Base-by-base conservation (phyloP, 2,888 invertebrate genomes). In the Buathra laborator region DNA sequence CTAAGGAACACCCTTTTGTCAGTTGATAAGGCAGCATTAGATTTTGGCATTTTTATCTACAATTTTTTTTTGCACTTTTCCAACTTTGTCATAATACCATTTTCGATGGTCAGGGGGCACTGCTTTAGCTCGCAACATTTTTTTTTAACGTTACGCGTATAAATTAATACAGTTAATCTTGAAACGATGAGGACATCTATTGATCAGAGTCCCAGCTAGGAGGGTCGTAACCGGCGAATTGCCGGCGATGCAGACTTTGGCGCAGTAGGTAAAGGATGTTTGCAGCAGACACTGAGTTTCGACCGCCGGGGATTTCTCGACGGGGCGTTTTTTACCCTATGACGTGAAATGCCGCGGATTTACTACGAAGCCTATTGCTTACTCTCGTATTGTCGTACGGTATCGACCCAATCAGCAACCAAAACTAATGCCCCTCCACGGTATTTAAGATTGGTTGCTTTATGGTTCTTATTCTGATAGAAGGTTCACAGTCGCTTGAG, bases 21-120 rank as follows among this genome's bases (percentile, higher is more conserved):
- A 19, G 84, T 72, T 48, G 84, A 77, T 84, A 83, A 79, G 16
- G 75, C 75, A 83, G 83, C 7, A 10, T 29, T 6, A 24, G 3
- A 5, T 19, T 62, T 9, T 2, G 2, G 12, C 0, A 19, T 68
- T 74, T 44, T 44, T 72, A 37, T 48, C 19, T 10, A 9, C 6
- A 32, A 71, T 37, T 37, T 37, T 32, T 2, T 14, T 37, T 9
- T 4, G 48, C n/a, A 1, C 2, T 7, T 48, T 70, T 3, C 6
- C 24, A 46, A 46, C 14, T 2, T 44, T 3, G 24, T 12, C 10
- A 0, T 1, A 9, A n/a, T 48, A 2, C 0, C 37, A 51, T 32
- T 29, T 16, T 0, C 9, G 37, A 71, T 51, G 14, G 4, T 9
- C 16, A 6, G 16, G 4, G 7, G 3, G 24, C 24, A 24, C 19